A percentile compares a stretch with the other conserved stretches of the same genome.
phyloP scores from a whole-genome alignment of 2,113 vertebrate genomes.

The Bujurquina vittata region DNA sequence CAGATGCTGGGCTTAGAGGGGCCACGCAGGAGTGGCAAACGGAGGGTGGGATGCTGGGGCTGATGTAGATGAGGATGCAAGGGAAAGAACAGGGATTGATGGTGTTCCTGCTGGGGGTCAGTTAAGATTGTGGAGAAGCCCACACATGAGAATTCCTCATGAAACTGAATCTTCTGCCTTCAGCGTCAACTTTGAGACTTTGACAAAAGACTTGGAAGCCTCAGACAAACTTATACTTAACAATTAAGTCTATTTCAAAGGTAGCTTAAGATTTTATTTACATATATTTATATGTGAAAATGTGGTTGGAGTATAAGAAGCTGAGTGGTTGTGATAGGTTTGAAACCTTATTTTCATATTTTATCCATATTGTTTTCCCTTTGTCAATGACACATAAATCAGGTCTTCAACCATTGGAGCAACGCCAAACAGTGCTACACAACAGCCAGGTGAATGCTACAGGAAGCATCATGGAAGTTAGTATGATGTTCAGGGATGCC shows the following conservation, averaged over 20 bases:
- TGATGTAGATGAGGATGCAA: not conserved
- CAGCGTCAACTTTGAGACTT: conserved; percentile 7
- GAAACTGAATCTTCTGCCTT: not conserved
- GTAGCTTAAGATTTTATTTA: not conserved
- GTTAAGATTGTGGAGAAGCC: conserved; percentile 8
- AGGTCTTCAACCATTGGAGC: conserved; percentile 29
- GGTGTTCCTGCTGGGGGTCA: not conserved
- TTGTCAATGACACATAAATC: conserved; percentile 9
- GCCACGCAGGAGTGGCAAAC: not conserved
- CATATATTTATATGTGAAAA: not conserved
- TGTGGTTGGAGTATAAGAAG: not conserved
- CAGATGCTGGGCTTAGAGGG: not conserved
- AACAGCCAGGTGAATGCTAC: conserved; percentile 26
- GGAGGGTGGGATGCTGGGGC: not conserved
- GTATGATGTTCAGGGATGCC: conserved; percentile 36
- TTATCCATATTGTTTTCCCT: conserved; percentile 4
- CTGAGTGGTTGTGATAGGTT: not conserved
- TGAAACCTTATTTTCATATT: not conserved
- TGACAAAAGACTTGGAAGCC: conserved; percentile 13
- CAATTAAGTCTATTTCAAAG: conserved; percentile 39
- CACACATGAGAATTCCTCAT: not conserved
- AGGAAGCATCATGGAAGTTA: not conserved
- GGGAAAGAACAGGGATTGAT: not conserved
- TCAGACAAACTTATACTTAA: conserved; percentile 34
- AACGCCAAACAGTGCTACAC: conserved; percentile 7